A percentile compares a stretch with the other conserved stretches of the same genome.
These are phyloP conservation scores for Allolobophora icterica DNA, from an alignment of 2,888 invertebrate species.

Conservation along the genomic window DNA sequence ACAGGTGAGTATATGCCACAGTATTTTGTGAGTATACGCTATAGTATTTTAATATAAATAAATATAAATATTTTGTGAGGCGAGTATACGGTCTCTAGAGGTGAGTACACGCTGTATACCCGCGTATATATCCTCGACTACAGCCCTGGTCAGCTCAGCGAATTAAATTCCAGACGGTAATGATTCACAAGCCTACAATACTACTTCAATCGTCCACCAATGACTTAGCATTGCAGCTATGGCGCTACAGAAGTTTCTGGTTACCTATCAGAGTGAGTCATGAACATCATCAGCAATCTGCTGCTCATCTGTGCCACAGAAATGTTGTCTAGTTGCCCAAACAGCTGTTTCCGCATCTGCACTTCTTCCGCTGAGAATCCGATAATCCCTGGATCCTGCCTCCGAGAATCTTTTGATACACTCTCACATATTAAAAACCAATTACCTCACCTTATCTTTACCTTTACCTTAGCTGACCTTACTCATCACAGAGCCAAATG, in stretches of 20 bases:
- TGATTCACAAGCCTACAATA: not conserved
- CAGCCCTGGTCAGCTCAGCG: no score
- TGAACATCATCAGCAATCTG: not conserved
- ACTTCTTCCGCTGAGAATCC: not conserved
- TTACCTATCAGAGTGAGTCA: not conserved
- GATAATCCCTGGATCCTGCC: not conserved
- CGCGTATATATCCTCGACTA: no score
- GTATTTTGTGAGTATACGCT: no score
- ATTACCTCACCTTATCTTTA: not conserved
- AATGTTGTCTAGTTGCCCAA: not conserved
- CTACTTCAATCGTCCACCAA: not conserved
- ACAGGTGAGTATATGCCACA: no score
- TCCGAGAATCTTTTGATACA: not conserved
- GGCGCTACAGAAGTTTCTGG: no score
- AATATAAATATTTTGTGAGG: no score
- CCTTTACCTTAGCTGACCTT: no score
- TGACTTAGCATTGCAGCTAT: not conserved
- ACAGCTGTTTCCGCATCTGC: not conserved
- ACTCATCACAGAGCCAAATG: not conserved
- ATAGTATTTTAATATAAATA: no score
- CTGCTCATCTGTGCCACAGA: not conserved
- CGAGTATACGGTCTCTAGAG: no score
- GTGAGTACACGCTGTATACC: no score
- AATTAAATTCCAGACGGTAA: not conserved
- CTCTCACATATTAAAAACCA: not conserved